Percentiles rank a stretch among this genome's conserved stretches.
These are phyloP conservation scores for Ephydatia muelleri DNA, from an alignment of 37 sponge, comb jelly and placozoan species.

Conservation along the genomic window DNA sequence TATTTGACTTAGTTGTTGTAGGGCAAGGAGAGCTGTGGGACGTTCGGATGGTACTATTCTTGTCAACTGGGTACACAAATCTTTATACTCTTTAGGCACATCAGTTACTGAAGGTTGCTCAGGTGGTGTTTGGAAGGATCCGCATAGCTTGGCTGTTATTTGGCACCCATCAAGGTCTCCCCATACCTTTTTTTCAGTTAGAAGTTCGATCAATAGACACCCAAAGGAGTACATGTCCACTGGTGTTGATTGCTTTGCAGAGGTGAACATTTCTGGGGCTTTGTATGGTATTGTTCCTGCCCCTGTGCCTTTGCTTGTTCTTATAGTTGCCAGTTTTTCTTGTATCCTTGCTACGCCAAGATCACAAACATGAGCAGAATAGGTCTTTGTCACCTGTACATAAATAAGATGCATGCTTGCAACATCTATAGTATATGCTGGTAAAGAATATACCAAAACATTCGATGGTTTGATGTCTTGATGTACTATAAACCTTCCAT, in stretches of 20 bases:
- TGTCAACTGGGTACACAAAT: neutral
- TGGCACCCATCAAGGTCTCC: constrained; percentile 1
- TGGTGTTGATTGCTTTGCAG: neutral
- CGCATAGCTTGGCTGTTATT: constrained; percentile 22
- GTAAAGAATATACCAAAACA: constrained; percentile 31
- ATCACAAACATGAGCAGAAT: constrained; percentile 32
- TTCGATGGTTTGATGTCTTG: constrained; percentile 53
- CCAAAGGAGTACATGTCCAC: constrained; percentile 45
- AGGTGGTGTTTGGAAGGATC: constrained; percentile 10
- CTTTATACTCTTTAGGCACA: neutral
- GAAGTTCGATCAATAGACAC: constrained; percentile 31
- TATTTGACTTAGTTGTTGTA: neutral
- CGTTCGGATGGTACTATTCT: neutral
- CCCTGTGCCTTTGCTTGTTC: constrained; percentile 6
- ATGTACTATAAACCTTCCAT: constrained; percentile 32
- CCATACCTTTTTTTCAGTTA: constrained; percentile 22
- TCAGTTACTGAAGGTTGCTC: neutral
- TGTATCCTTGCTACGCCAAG: constrained; percentile 37
- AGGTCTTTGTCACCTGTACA: constrained; percentile 16
- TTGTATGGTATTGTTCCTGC: constrained; percentile 41
- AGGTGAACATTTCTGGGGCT: constrained; percentile 45
- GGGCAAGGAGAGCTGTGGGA: neutral
- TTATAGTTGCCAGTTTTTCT: constrained; percentile 7
- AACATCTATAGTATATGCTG: neutral
- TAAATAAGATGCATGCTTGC: neutral